Percentiles rank a stretch among this genome's conserved stretches.
phyloP scores from a whole-genome alignment of 1,140 invertebrate genomes.

The Campoletis sonorensis region DNA sequence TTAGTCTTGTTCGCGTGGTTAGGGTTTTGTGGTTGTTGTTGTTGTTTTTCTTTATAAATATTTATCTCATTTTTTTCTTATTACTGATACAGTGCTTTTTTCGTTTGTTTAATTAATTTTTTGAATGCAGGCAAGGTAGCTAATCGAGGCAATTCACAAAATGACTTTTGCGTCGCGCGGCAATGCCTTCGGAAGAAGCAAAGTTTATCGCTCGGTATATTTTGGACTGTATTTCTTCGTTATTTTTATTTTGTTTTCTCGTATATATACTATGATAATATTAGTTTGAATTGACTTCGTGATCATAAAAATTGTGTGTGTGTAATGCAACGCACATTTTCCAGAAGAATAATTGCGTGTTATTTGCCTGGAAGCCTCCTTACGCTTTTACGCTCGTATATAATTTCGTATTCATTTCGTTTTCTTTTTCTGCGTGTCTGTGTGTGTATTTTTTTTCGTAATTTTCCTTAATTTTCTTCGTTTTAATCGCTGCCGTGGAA shows the following conservation, averaged over 20 bases:
- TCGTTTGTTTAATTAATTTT: too few relatives aligned
- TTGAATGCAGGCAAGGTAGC: constrained; percentile 61
- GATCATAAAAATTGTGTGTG: constrained; percentile 25
- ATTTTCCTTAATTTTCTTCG: constrained; percentile 28
- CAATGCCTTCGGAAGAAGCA: constrained; percentile 51
- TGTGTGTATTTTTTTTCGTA: constrained; percentile 17
- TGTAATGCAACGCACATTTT: constrained; percentile 9
- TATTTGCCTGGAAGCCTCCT: constrained; percentile 50
- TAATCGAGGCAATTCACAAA: constrained; percentile 63
- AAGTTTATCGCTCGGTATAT: constrained; percentile 42
- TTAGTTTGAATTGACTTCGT: constrained; percentile 39
- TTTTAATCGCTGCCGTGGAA: constrained; percentile 12
- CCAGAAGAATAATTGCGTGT: constrained; percentile 5
- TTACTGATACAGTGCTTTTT: constrained; percentile 60
- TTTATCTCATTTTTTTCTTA: constrained; percentile 43
- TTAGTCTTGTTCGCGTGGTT: constrained; percentile 42
- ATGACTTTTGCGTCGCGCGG: constrained; percentile 50
- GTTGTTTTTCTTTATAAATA: constrained; percentile 33
- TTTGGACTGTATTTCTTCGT: constrained; percentile 13
- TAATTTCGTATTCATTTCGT: background rate
- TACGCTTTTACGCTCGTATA: constrained; percentile 44
- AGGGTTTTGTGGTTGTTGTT: constrained; percentile 10
- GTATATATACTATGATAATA: background rate
- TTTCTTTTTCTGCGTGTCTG: background rate
- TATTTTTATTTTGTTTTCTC: constrained; percentile 35